phyloP scores from a whole-genome alignment of 2,113 vertebrate genomes.

The Cebus imitator region DNA sequence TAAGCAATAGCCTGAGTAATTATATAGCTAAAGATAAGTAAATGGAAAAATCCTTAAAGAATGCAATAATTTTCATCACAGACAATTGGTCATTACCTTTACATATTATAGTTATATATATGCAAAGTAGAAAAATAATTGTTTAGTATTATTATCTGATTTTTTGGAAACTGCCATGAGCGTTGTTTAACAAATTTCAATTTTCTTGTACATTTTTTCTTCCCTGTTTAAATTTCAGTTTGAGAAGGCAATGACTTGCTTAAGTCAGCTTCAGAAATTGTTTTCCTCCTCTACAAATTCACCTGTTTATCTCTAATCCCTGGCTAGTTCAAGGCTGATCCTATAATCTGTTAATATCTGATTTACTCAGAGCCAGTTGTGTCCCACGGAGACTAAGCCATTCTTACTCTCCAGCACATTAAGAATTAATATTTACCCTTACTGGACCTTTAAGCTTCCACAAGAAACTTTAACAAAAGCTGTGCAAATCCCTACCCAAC shows the following conservation, averaged over 20 bases:
- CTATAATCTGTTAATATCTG: constrained; percentile 80
- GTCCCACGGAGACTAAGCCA: constrained; percentile 75
- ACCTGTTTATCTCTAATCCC: constrained; percentile 79
- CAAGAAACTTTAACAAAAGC: constrained; percentile 83
- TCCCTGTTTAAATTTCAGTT: constrained; percentile 60
- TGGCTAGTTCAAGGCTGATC: constrained; percentile 67
- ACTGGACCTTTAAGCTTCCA: constrained; percentile 79
- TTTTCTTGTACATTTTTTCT: neutral
- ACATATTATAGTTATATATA: neutral
- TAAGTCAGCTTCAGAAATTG: constrained; percentile 73
- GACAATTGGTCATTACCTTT: neutral
- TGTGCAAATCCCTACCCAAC: constrained; percentile 79
- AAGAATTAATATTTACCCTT: constrained; percentile 85
- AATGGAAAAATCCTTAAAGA: neutral
- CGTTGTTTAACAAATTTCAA: neutral
- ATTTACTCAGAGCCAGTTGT: constrained; percentile 77
- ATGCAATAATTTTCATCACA: neutral
- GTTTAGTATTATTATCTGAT: neutral
- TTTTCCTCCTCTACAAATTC: constrained; percentile 72
- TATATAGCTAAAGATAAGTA: neutral
- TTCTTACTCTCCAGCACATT: constrained; percentile 75
- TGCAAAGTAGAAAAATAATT: neutral
- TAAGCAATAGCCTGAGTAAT: neutral
- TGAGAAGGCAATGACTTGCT: constrained; percentile 77
- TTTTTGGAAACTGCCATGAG: neutral